Conservation (phyloP, 2,113 vertebrate species). For the Acrocephalus kingi region DNA sequence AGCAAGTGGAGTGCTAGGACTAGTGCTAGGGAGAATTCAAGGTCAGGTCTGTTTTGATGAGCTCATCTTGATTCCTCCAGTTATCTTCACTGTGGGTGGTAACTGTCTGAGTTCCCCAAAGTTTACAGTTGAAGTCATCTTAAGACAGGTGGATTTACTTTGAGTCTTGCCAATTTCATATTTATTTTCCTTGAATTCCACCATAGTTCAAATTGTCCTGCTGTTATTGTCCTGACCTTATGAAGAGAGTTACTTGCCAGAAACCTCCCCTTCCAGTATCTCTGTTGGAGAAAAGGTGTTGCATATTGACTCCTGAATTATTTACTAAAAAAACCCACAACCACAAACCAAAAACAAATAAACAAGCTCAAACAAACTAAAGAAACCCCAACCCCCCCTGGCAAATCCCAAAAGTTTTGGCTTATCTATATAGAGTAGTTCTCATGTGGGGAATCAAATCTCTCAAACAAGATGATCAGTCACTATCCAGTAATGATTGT, state of each 20-base stretch:
- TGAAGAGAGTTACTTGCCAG: background rate
- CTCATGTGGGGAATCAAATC: background rate
- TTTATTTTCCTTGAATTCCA: constrained; percentile 27
- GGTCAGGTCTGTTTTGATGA: constrained; percentile 31
- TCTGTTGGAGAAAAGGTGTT: background rate
- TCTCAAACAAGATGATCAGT: background rate
- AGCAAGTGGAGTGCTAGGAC: background rate
- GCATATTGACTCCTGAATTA: background rate
- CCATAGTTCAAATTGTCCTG: background rate
- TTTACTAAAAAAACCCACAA: background rate
- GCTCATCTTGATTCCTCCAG: background rate
- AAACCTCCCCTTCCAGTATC: background rate
- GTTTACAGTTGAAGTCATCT: constrained; percentile 29
- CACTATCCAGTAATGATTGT: rapidly evolving
- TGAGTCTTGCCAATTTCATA: background rate
- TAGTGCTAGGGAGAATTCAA: background rate
- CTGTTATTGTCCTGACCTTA: background rate
- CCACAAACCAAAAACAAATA: background rate
- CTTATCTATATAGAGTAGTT: background rate
- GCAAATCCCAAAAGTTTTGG: background rate
- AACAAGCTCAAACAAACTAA: background rate
- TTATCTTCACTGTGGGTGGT: constrained; percentile 41
- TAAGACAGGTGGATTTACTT: constrained; percentile 48
- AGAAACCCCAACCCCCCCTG: background rate
- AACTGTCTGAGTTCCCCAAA: background rate